Evolutionary conservation across 2,888 invertebrate genomes (phyloP).

Genomic region (Dryadula phaetusa): DNA sequence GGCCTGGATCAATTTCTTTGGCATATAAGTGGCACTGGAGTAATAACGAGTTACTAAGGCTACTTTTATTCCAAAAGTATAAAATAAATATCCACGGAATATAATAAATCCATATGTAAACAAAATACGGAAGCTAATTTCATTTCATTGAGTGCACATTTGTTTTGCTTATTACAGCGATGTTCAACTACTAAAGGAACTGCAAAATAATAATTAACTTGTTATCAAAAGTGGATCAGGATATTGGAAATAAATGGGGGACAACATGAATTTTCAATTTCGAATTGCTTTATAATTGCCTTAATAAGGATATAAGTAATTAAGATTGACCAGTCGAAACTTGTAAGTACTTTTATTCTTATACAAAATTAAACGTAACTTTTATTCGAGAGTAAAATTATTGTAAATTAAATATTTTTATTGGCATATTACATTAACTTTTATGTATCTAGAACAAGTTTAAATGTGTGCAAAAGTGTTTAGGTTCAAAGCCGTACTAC

Average conservation of each 20-base stretch:
- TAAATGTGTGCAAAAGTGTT: too few relatives aligned
- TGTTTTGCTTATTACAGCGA: not conserved
- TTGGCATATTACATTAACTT: too few relatives aligned
- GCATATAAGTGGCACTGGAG: too few relatives aligned
- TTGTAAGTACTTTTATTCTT: not conserved
- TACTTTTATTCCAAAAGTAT: too few relatives aligned
- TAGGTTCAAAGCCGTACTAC: too few relatives aligned
- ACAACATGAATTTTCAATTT: conserved; percentile 1
- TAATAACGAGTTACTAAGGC: too few relatives aligned
- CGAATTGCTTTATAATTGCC: not conserved
- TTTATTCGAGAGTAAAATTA: too few relatives aligned
- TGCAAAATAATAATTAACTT: conserved; percentile 24
- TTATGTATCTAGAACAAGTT: too few relatives aligned
- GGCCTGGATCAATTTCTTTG: too few relatives aligned
- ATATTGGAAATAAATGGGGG: conserved; percentile 28
- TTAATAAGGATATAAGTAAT: not conserved
- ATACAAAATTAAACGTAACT: too few relatives aligned
- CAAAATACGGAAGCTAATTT: conserved; percentile 20
- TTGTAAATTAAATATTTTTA: too few relatives aligned
- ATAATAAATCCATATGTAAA: conserved; percentile 13
- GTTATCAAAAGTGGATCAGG: conserved; percentile 27
- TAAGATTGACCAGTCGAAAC: not conserved
- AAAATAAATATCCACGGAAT: too few relatives aligned
- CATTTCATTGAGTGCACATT: conserved; percentile 32
- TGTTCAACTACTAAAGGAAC: conserved; percentile 23